These are phyloP conservation scores for Allygus modestus DNA, from an alignment of 2,888 invertebrate species.

Conservation along the genomic window DNA sequence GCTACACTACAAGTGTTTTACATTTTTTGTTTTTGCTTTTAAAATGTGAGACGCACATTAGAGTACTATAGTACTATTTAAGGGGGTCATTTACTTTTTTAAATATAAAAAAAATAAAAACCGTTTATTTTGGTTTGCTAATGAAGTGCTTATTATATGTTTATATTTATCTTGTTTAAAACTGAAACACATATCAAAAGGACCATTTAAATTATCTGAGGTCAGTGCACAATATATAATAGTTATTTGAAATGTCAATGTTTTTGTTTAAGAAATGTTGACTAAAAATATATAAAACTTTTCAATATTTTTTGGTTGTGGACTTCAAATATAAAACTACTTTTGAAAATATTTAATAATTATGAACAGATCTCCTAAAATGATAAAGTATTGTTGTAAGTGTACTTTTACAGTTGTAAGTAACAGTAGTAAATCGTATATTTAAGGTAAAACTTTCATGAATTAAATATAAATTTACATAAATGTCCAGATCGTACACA, in stretches of 20 bases:
- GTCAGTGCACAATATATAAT: not conserved
- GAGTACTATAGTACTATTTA: not conserved
- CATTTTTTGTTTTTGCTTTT: not conserved
- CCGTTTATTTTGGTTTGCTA: not conserved
- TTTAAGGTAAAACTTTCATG: not conserved
- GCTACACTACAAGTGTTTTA: not conserved
- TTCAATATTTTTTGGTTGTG: too few relatives aligned
- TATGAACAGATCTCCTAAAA: not conserved
- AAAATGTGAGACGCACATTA: constrained; percentile 34
- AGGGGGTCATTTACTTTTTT: not conserved
- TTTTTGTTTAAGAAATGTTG: too few relatives aligned
- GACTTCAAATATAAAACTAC: not conserved
- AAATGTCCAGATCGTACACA: not conserved
- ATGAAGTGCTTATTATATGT: not conserved
- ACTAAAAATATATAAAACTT: too few relatives aligned
- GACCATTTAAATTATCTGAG: not conserved
- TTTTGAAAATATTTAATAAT: not conserved
- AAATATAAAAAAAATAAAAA: not conserved
- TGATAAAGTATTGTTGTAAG: not conserved
- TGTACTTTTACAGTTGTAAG: not conserved
- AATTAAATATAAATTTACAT: not conserved
- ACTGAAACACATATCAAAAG: constrained; percentile 26
- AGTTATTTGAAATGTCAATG: too few relatives aligned
- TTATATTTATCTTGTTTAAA: not conserved
- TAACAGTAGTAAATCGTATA: not conserved